Evolutionary conservation across 92 coral and sea anemone genomes (phyloP).

Genomic region (Siderastrea siderea): DNA sequence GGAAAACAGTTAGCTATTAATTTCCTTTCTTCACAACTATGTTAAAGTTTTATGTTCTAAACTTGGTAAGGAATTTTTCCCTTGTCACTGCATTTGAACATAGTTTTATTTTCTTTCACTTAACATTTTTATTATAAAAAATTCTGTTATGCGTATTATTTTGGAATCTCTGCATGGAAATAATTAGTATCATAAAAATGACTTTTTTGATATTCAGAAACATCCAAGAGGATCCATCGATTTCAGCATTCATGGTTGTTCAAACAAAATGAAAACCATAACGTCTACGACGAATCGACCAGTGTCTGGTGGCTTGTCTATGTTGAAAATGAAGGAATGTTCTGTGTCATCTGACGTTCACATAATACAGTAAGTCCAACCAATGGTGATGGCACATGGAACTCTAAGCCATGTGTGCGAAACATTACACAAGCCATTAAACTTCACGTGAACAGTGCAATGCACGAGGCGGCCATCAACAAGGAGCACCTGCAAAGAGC

Average conservation of each 20-base stretch:
- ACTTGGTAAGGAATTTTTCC: too few species aligned
- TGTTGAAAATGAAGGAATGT: slow-evolving; percentile 50
- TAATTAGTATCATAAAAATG: background rate
- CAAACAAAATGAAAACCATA: slow-evolving; percentile 45
- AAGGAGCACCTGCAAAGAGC: slow-evolving; percentile 55
- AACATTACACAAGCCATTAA: slow-evolving; percentile 43
- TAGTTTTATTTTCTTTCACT: too few species aligned
- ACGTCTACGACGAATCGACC: slow-evolving; percentile 40
- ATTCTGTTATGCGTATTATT: too few species aligned
- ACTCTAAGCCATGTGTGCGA: slow-evolving; percentile 50
- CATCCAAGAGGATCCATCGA: slow-evolving; percentile 41
- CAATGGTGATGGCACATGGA: slow-evolving; percentile 51
- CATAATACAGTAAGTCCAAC: slow-evolving; percentile 47
- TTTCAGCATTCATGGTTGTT: slow-evolving; percentile 65
- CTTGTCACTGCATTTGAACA: too few species aligned
- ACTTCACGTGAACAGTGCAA: slow-evolving; percentile 41
- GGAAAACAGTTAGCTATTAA: slow-evolving; percentile 19
- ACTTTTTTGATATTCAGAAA: slow-evolving; percentile 43
- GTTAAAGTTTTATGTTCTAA: too few species aligned
- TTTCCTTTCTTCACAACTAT: too few species aligned
- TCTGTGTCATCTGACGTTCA: slow-evolving; percentile 52
- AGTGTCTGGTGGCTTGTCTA: slow-evolving; percentile 62
- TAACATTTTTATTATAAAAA: background rate
- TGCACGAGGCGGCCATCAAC: slow-evolving; percentile 44
- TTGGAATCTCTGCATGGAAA: too few species aligned